Evolutionary conservation across 2,888 invertebrate genomes (phyloP), one percentile per base, ranked within the genome.

Genomic region (Perizoma affinitatum): DNA sequence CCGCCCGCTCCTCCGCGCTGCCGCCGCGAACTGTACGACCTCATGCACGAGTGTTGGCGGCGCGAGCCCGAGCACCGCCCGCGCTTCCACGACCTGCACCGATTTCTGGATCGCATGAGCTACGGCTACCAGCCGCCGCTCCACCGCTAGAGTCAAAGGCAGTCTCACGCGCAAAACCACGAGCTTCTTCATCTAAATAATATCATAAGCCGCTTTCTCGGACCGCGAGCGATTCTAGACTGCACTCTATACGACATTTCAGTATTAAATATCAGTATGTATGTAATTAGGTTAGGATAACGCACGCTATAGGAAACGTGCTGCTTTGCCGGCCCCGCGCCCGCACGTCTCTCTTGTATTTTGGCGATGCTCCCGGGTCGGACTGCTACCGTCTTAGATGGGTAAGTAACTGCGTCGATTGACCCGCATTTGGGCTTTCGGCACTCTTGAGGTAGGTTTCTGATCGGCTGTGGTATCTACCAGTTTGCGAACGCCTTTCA

Each of bases 21-120:
- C 86, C 96, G 97, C 44, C 94, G 96, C 68, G 97, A 98, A 85
- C 96, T 98, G 65, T 97, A 96, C 92, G 97, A 97, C 84, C 94
- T 98, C 72, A 97, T 98, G 96, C 95, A 95, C 73, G 97, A 97
- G 87, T 98, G 98, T 88, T 98, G 98, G 97, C 96, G 96, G 74
- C 93, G 96, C 56, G 95, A 96, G 74, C 96, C 96, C 53, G 93
- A 94, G 55, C 96, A 97, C 76, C 93, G 98, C 43, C 98, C 98
- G 0, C 94, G 96, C 64, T 98, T 98, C 92, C 94, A 96, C 76
- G 97, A 98, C 88, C 96, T 98, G 58, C 97, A 97, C 82, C 94
- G 97, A 76, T 98, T 97, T 89, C 93, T 98, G 70, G 96, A 96
- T 77, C 95, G 95, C 78, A 96, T 96, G 92, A 94, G 95, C 67